Base-by-base conservation (phyloP, 2,888 invertebrate genomes). In the Athalia cordata region DNA sequence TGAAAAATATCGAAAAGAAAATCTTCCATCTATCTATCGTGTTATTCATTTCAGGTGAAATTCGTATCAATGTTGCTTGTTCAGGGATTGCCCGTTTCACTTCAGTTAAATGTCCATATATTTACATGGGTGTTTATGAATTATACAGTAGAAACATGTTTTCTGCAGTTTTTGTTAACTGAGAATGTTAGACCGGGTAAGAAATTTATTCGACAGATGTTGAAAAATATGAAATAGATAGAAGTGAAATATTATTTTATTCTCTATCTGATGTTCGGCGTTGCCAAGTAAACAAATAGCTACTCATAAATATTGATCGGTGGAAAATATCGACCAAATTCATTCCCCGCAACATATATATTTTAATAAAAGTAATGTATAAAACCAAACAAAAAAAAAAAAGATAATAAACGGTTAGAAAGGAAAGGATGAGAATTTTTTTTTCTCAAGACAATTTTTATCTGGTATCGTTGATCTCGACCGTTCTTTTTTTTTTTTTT, bases 241-340 rank as follows among this genome's bases (percentile, higher is more conserved):
- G 9, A 15, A 49, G 13, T 15, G 8, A 8, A 61, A 61, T 61
- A 15, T 61, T 61, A n/a, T 13, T 13, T 15, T 29, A 29, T n/a
- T 61, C 29, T 65, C 47, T 8, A 13, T 65, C 47, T 7, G 9
- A 64, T 3, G 64, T 64, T 67, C 50, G 50, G 3, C 50, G 67
- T 67, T 67, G 67, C 67, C 9, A 50, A 67, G 67, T 67, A 67
- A 50, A 67, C 67, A 67, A 67, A 67, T 67, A 67, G 4, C 13
- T 50, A 49, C 50, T 65, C 65, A 43, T 5, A n/a, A 13, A 47
- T 47, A 45, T 47, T 65, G 47, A 65, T 47, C 47, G 3, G 5
- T 5, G 65, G 11, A 4, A 13, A 49, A 13, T 65, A 45, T 65
- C 45, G n/a, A 49, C 11, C 5, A 65, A 47, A 47, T 65, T 64